Conservation (phyloP, 2,888 invertebrate genomes). For the Volucella inflata region DNA sequence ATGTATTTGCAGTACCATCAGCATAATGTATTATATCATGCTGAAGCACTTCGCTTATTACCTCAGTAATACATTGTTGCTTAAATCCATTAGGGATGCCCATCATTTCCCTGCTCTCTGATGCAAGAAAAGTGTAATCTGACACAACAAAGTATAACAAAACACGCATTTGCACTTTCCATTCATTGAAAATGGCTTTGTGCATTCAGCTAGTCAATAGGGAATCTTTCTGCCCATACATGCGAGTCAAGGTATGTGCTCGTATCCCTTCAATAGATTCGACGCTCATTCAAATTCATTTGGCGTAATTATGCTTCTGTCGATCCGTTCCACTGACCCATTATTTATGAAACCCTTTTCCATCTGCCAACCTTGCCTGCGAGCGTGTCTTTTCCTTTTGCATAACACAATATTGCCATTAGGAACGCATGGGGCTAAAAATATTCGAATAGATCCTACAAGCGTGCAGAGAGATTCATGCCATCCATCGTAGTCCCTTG, state of each 20-base stretch:
- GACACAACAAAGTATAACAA: constrained; percentile 31
- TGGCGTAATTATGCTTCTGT: constrained; percentile 51
- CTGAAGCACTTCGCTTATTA: constrained; percentile 31
- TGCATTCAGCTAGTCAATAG: neutral
- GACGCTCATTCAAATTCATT: constrained; percentile 52
- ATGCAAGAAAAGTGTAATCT: constrained; percentile 1
- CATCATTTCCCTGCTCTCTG: constrained; percentile 2
- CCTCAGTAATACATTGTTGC: constrained; percentile 34
- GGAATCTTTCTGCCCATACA: constrained; percentile 12
- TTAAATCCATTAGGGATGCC: constrained; percentile 48
- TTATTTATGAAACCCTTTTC: constrained; percentile 71
- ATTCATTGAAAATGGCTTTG: constrained; percentile 44
- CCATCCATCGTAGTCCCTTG: constrained; percentile 7
- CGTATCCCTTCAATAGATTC: constrained; percentile 8
- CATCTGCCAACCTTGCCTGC: constrained; percentile 1
- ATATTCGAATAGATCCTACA: constrained; percentile 20
- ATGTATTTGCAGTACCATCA: constrained; percentile 24
- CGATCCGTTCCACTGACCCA: constrained; percentile 76
- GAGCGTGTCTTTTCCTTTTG: constrained; percentile 7
- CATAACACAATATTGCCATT: constrained; percentile 62
- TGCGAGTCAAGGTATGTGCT: constrained; percentile 14
- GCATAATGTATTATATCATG: constrained; percentile 37
- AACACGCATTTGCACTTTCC: constrained; percentile 67
- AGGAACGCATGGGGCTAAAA: constrained; percentile 45
- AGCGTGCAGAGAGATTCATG: constrained; percentile 14